Percentiles rank a stretch among this genome's conserved stretches.
Conservation (phyloP, 1,140 invertebrate genomes). For the Apis florea region DNA sequence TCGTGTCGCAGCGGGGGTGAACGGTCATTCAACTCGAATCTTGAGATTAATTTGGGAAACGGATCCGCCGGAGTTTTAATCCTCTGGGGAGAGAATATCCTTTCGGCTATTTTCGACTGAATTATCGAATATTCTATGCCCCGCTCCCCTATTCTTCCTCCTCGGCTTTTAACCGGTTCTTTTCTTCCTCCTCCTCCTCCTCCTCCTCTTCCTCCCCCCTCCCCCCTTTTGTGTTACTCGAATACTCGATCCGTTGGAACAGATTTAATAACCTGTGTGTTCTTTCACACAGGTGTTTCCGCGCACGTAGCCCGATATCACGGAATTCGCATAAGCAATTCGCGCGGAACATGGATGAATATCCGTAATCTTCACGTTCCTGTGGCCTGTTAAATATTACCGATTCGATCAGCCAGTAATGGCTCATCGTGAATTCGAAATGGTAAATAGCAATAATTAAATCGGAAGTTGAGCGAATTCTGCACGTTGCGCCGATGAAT, state of each 20-base stretch:
- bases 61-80: background rate
- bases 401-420: constrained; percentile 58
- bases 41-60: constrained; percentile 44
- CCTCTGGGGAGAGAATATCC: too few relatives aligned
- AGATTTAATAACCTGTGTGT: background rate
- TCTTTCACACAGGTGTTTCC: too few relatives aligned
- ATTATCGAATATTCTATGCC: background rate
- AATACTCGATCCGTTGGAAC: background rate
- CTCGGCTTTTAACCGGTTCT: background rate
- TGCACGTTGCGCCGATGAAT: constrained; percentile 65
- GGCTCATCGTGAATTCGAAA: constrained; percentile 64
- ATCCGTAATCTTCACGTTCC: constrained; percentile 46
- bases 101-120: background rate
- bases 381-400: constrained; percentile 41
- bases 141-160: background rate
- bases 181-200: background rate
- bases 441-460: constrained; percentile 69
- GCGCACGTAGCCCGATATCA: background rate
- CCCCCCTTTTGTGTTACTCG: background rate
- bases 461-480: constrained; percentile 67
- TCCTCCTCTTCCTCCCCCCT: background rate
- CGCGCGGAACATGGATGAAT: constrained; percentile 17
- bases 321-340: constrained; percentile 13
- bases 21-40: constrained; percentile 1
- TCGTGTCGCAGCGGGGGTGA: background rate